phyloP scores from a whole-genome alignment of 2,797 vertebrate genomes.

The Eulemur coronatus region DNA sequence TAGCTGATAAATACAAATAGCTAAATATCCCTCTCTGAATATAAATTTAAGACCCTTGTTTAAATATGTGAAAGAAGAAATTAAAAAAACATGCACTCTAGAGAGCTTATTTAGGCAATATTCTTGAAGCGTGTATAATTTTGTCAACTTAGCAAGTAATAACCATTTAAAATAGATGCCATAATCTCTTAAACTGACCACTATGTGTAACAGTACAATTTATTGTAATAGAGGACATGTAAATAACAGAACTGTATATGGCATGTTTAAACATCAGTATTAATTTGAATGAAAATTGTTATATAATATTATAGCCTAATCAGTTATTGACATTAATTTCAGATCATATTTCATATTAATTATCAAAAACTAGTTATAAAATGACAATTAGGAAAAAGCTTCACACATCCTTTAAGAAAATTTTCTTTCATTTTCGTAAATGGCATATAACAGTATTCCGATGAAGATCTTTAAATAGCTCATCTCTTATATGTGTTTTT shows the following conservation, averaged over 20 bases:
- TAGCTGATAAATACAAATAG: constrained; percentile 60
- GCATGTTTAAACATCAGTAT: background rate
- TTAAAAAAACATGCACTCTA: background rate
- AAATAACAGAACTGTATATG: background rate
- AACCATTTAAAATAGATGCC: background rate
- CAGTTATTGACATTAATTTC: background rate
- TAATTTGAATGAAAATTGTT: background rate
- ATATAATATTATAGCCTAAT: background rate
- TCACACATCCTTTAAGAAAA: background rate
- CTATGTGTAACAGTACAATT: background rate
- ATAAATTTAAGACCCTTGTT: background rate
- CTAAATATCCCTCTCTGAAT: background rate
- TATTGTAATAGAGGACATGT: background rate
- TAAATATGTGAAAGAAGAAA: background rate
- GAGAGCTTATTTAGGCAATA: background rate
- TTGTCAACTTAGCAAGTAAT: background rate
- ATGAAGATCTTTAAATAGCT: background rate
- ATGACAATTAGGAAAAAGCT: background rate
- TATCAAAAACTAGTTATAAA: background rate
- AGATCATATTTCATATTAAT: constrained; percentile 7
- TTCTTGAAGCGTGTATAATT: background rate
- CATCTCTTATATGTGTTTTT: background rate
- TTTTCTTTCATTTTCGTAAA: background rate
- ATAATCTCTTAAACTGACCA: background rate
- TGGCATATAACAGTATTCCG: background rate